Evolutionary conservation across 2,797 vertebrate genomes (phyloP).

Genomic region (Clarias fuscus): DNA sequence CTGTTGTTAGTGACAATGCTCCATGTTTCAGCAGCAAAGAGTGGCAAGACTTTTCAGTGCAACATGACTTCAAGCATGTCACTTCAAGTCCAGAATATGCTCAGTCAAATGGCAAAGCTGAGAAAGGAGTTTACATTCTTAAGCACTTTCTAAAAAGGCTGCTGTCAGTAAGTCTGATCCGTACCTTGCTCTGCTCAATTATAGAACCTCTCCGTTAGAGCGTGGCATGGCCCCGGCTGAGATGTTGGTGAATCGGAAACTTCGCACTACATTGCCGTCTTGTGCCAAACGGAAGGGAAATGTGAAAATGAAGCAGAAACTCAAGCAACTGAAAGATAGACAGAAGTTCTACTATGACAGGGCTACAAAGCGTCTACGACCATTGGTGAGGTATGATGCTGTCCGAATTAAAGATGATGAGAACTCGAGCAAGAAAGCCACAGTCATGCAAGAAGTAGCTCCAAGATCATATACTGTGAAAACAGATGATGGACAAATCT

Average conservation of each 20-base stretch:
- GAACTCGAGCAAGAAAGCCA: background rate
- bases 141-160: constrained; percentile 45
- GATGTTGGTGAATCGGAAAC: background rate
- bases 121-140: constrained; percentile 53
- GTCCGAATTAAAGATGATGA: background rate
- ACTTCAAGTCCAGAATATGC: constrained; percentile 23
- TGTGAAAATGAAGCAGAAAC: background rate
- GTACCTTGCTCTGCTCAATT: constrained; percentile 44
- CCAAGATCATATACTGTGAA: too few relatives aligned
- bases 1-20: constrained; percentile 51
- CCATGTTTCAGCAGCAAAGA: constrained; percentile 54
- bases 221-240: too few relatives aligned
- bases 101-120: constrained; percentile 54
- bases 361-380: background rate
- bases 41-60: constrained; percentile 48
- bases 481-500: too few relatives aligned
- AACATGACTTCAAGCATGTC: constrained; percentile 53
- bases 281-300: background rate
- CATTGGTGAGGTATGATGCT: background rate
- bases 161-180: constrained; percentile 42
- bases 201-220: constrained; percentile 45
- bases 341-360: background rate
- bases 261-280: background rate
- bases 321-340: background rate
- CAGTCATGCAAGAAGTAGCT: background rate